These are phyloP conservation scores for Mormyrus hasselquistii DNA, from an alignment of 2,797 vertebrate species.

Conservation along the genomic window DNA sequence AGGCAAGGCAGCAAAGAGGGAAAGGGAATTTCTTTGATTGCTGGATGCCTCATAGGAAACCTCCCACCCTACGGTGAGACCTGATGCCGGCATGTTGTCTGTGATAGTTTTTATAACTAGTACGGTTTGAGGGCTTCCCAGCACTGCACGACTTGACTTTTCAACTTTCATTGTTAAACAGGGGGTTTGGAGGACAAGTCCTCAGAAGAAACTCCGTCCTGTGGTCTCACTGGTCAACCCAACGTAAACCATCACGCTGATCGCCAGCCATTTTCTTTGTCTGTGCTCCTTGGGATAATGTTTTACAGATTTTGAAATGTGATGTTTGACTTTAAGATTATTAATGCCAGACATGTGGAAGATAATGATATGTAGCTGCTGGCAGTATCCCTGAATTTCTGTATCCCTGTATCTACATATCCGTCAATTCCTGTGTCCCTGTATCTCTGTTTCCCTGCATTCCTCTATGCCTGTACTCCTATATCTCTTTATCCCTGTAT, in stretches of 20 bases:
- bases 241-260: background rate
- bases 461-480: background rate
- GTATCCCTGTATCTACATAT: background rate
- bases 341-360: background rate
- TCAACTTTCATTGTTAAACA: background rate
- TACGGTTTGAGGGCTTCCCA: background rate
- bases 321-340: background rate
- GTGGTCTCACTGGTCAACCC: background rate
- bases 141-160: background rate
- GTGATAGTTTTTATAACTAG: background rate
- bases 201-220: background rate
- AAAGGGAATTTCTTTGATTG: background rate
- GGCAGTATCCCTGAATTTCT: background rate
- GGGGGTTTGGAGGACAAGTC: background rate
- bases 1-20: background rate
- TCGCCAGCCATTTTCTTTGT: background rate
- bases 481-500: background rate
- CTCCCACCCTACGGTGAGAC: background rate
- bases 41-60: background rate
- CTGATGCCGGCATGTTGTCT: background rate
- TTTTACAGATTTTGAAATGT: background rate
- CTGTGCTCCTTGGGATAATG: background rate
- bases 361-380: background rate
- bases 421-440: background rate
- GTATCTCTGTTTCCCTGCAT: background rate